Evolutionary conservation across 2,888 invertebrate species (phyloP).

Genomic region (Aphidoletes aphidimyza): DNA sequence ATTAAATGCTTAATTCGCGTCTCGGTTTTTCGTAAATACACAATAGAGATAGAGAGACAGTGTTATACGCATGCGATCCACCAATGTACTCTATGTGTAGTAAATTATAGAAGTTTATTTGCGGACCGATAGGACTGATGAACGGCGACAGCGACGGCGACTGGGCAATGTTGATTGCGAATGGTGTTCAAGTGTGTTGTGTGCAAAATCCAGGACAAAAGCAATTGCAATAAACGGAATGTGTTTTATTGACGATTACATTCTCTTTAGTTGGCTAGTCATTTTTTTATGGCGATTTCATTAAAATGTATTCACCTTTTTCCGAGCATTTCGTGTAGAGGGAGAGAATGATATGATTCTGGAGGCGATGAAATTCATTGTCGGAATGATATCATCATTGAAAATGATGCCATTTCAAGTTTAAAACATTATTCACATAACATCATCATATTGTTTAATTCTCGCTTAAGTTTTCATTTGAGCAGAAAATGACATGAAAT

Average conservation of each 20-base stretch:
- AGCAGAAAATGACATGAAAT: constrained; percentile 20
- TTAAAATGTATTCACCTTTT: constrained; percentile 2
- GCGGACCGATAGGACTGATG: background rate
- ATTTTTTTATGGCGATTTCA: background rate
- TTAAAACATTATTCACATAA: background rate
- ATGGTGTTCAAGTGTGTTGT: background rate
- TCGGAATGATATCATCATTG: constrained; percentile 41
- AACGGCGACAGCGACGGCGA: too few relatives aligned
- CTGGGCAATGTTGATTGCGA: too few relatives aligned
- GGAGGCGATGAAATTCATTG: background rate
- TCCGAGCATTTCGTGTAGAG: too few relatives aligned
- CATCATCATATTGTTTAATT: background rate
- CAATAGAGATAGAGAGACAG: background rate
- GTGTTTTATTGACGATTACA: constrained; percentile 40
- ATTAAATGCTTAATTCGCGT: constrained; percentile 37
- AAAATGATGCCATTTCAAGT: background rate
- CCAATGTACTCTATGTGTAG: background rate
- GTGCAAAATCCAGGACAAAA: constrained; percentile 39
- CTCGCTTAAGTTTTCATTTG: background rate
- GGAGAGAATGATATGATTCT: too few relatives aligned
- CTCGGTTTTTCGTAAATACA: background rate
- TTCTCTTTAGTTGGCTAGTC: constrained; percentile 19
- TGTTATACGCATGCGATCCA: constrained; percentile 45
- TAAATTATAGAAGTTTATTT: constrained; percentile 49
- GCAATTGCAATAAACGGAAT: constrained; percentile 18